Evolutionary conservation across 2,797 vertebrate genomes (phyloP).

Genomic region (Ibycter americanus): DNA sequence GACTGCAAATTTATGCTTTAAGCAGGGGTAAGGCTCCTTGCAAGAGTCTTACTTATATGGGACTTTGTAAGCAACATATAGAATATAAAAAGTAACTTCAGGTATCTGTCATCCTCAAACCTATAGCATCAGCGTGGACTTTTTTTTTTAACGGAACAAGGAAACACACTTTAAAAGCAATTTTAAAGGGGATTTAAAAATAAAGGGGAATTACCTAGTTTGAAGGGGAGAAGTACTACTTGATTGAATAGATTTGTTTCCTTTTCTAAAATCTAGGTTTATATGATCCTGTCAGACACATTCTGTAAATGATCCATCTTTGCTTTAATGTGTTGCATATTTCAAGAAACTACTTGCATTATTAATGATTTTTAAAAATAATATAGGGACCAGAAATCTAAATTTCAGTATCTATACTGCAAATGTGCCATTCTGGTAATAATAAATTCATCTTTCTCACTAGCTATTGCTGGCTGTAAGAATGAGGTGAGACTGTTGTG

Average conservation of each 20-base stretch:
- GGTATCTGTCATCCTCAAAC: background rate
- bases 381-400: background rate
- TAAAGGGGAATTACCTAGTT: background rate
- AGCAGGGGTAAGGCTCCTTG: background rate
- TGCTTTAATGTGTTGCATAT: background rate
- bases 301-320: background rate
- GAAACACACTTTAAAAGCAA: background rate
- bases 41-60: background rate
- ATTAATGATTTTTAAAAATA: background rate
- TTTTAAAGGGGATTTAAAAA: too few species aligned
- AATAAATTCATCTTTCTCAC: background rate
- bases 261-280: background rate
- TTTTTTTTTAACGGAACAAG: background rate
- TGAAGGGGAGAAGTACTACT: background rate
- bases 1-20: slow-evolving; percentile 2
- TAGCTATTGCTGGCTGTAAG: background rate
- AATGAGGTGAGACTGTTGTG: background rate
- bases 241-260: background rate
- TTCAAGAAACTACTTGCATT: background rate
- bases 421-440: background rate
- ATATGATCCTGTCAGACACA: background rate
- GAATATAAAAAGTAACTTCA: background rate
- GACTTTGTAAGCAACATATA: background rate
- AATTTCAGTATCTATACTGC: background rate
- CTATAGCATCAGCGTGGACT: background rate